Evolutionary conservation across 2,797 vertebrate species (phyloP), one percentile per base, ranked within the genome.

Genomic region (Arrhamphus sclerolepis): DNA sequence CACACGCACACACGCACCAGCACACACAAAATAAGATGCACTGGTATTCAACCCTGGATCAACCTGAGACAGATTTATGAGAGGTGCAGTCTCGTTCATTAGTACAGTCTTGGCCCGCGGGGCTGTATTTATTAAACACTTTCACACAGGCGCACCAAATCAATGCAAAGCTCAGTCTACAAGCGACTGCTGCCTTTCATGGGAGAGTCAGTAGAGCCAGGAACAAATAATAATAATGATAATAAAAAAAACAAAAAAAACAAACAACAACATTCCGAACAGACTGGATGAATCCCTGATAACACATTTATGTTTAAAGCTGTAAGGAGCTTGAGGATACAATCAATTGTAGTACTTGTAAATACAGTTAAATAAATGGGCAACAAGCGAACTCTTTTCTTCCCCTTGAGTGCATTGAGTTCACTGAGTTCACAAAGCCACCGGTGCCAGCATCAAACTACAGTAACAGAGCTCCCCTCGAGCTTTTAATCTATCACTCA

Each of bases 341-440:
- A 56, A 84, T 78, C 74, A 77, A 38, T 63, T 54, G 62, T 39
- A 44, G 22, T 1, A 41, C 38, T 73, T 52, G 59, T 65, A 75
- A 75, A 74, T 52, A 59, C 56, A 62, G 47, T 42, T 66, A 69
- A 70, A 78, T 46, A 64, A 58, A 58, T 18, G 22, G 24, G 4
- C 42, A 62, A 80, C 66, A 75, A 79, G 66, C 53, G 59, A 66
- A 26, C 34, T 22, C 46, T 57, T 58, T 76, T 75, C 77, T 28
- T n/a, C 26, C 31, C 13, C 46, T 20, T 43, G 70, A 80, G 77
- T 67, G 63, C 70, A 72, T 41, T 0, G 73, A 85, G 89, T 89
- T 90, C 86, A 89, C 0, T 0, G 73, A 73, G 88, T 89, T 91
- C 86, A 86, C 28, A 38, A 29, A 81, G 62, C 72, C 55, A 77